Conservation (phyloP, 2,888 invertebrate genomes). For the Microdon myrmicae region DNA sequence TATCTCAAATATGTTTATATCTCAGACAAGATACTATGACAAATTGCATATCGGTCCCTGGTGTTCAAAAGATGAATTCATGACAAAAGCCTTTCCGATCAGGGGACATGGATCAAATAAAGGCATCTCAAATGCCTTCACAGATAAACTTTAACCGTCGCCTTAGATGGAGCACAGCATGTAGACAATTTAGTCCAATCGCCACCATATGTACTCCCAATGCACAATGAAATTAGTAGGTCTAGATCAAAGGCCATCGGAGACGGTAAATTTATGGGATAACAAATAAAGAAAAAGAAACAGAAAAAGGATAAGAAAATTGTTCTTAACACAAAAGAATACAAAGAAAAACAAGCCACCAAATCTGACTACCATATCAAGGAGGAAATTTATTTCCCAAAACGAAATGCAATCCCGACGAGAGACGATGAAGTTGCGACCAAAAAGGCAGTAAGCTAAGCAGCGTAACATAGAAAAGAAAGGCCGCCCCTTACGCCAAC, state of each 20-base stretch:
- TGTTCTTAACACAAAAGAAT: constrained; percentile 37
- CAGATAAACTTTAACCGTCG: no score
- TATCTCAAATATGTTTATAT: no score
- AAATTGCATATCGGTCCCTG: no score
- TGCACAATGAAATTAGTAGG: constrained; percentile 50
- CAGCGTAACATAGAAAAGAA: no score
- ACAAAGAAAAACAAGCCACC: constrained; percentile 50
- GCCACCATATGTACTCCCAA: constrained; percentile 42
- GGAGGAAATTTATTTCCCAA: constrained; percentile 49
- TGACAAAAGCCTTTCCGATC: no score
- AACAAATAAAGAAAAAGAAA: constrained; percentile 40
- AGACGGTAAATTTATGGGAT: constrained; percentile 48
- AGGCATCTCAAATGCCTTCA: no score
- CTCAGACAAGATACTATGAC: no score
- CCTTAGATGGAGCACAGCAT: no score
- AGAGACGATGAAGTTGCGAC: constrained; percentile 14
- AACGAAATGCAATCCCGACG: constrained; percentile 38
- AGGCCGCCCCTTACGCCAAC: no score
- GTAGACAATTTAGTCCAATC: constrained; percentile 47
- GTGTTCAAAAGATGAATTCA: no score
- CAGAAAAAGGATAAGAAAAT: constrained; percentile 27
- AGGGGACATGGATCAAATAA: no score
- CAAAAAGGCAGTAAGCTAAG: no score
- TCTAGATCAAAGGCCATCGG: constrained; percentile 50
- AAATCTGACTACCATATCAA: constrained; percentile 52